Conservation (phyloP, 2,797 vertebrate species). For the Parauchenoglanis punctatus region DNA sequence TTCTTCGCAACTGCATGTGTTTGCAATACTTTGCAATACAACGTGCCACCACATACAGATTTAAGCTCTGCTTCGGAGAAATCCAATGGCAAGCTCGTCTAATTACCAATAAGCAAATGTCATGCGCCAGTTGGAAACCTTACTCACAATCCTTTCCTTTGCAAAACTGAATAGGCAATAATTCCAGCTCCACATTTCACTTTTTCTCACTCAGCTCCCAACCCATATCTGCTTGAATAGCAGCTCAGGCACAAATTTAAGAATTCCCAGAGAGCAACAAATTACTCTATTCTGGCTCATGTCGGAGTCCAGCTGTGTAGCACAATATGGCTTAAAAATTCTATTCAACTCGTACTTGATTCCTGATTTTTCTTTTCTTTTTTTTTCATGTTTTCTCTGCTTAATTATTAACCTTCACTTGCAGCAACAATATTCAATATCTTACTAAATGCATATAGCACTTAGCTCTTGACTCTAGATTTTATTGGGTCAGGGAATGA, state of each 20-base stretch:
- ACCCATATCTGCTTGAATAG: background rate
- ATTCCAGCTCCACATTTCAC: background rate
- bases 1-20: background rate
- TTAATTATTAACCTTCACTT: background rate
- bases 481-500: background rate
- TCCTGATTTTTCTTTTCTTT: constrained; percentile 9
- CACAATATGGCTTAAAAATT: constrained; percentile 6
- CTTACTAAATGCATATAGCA: background rate
- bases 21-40: background rate
- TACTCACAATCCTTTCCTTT: constrained; percentile 26
- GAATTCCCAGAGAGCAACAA: constrained; percentile 33
- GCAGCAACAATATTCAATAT: background rate
- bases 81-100: constrained; percentile 54
- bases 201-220: constrained; percentile 16
- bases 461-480: background rate
- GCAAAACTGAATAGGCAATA: constrained; percentile 27
- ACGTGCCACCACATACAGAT: constrained; percentile 10
- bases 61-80: constrained; percentile 17
- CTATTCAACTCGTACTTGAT: background rate
- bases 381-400: background rate
- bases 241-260: background rate
- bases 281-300: constrained; percentile 17
- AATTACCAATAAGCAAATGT: constrained; percentile 39
- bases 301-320: constrained; percentile 22
- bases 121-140: constrained; percentile 30